Base-by-base conservation (phyloP, 2,888 invertebrate genomes). In the Synergus itoensis region DNA sequence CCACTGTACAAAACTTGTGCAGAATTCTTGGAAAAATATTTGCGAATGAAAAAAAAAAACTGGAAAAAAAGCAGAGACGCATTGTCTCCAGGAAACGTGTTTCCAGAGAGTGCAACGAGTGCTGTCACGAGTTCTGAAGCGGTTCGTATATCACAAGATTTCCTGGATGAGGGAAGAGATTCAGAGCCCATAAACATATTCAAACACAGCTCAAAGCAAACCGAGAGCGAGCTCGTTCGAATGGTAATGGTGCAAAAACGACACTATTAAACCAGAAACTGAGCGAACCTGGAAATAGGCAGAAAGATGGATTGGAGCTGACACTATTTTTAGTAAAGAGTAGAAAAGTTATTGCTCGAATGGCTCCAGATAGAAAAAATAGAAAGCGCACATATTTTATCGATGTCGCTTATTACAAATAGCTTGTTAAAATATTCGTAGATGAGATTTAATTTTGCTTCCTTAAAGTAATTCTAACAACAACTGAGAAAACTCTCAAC, bases 151-250 rank as follows among this genome's bases (percentile, higher is more conserved):
- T 48, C 69, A 69, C 28, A 69, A 69, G 69, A 69, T 48, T 69
- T 48, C 28, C 28, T 48, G 28, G 69, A 69, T 69, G 45, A 69
- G 45, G 28, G 28, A 69, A 69, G 45, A 48, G 28, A 48, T 69
- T 48, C 28, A 48, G 28, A 69, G 28, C 43, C 45, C 45, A 45
- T 69, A 48, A 69, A 69, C 67, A 45, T 69, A 69, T 69, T 69
- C 67, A 69, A 69, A 69, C 67, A 69, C 14, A 69, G 67, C 45
- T 69, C 67, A 45, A 69, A 69, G 45, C 5, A 69, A 67, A 45
- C 45, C 64, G 40, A 40, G 64, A 40, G 64, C n/a, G 36, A 64
- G n/a, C 64, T 64, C 40, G 64, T 64, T 64, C 64, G 40, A 64
- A 64, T 64, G 64, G n/a, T 64, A 36, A 64, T 64, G 28, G 64